Evolutionary conservation across 1,140 invertebrate species (phyloP).

Genomic region (Neoseiulus cucumeris): DNA sequence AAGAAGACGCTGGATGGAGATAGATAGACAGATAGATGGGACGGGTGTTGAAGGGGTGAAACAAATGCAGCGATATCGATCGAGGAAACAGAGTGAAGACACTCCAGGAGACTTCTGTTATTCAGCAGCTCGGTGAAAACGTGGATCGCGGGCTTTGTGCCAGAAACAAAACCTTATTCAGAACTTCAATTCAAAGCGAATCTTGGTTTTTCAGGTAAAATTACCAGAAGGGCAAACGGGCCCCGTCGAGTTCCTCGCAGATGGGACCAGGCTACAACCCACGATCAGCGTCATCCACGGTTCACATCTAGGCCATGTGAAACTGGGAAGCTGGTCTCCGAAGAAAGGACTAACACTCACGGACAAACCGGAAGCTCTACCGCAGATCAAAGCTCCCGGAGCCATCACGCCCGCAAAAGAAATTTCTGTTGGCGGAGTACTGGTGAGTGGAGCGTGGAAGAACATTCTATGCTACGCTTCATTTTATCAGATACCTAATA

Average conservation of each 20-base stretch:
- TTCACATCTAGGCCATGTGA: neutral
- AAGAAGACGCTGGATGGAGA: too few species aligned
- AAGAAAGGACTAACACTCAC: slow-evolving; percentile 1
- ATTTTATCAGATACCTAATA: too few species aligned
- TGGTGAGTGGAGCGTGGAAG: neutral
- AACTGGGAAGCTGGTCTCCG: slow-evolving; percentile 2
- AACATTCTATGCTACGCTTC: neutral
- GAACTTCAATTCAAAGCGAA: too few species aligned
- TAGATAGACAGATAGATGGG: too few species aligned
- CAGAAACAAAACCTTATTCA: too few species aligned
- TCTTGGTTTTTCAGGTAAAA: neutral
- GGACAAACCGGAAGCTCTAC: neutral
- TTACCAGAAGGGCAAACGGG: slow-evolving; percentile 1
- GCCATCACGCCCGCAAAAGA: slow-evolving; percentile 8
- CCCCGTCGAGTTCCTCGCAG: neutral
- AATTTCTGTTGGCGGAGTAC: slow-evolving; percentile 3
- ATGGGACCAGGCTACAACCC: neutral
- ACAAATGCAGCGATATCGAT: too few species aligned
- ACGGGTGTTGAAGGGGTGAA: too few species aligned
- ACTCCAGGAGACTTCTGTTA: too few species aligned
- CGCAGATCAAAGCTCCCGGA: slow-evolving; percentile 6
- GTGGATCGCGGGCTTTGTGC: too few species aligned
- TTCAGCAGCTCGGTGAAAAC: too few species aligned
- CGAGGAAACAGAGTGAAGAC: too few species aligned
- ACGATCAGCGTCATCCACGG: neutral